A percentile compares a stretch with the other conserved stretches of the same genome.
Evolutionary conservation across 2,888 invertebrate genomes (phyloP).

Genomic region (Morpho helenor): DNA sequence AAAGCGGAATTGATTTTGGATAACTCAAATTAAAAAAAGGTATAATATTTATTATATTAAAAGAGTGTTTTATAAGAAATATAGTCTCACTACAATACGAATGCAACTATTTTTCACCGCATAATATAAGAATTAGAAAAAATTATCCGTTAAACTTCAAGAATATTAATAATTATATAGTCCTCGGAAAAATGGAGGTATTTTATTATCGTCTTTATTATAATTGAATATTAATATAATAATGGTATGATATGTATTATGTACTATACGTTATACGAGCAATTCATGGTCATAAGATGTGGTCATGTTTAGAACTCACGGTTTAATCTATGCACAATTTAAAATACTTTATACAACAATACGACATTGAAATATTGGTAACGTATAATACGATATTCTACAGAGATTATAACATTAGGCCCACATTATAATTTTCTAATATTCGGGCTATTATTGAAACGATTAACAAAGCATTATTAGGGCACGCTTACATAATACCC

Average conservation of each 20-base stretch:
- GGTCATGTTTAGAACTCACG: conserved; percentile 48
- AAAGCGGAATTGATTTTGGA: no score
- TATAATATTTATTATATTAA: no score
- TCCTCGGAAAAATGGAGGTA: conserved; percentile 2
- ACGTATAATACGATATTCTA: conserved; percentile 39
- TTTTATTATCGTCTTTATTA: conserved; percentile 8
- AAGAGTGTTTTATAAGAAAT: no score
- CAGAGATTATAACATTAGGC: conserved; percentile 52
- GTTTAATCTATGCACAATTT: conserved; percentile 34
- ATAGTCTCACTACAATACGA: no score
- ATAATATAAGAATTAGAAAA: conserved; percentile 2
- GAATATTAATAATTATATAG: conserved; percentile 4
- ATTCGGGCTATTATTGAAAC: conserved; percentile 7
- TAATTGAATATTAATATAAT: conserved; percentile 22
- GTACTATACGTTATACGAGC: conserved; percentile 68
- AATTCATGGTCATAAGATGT: conserved; percentile 58
- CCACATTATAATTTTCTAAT: conserved; percentile 23
- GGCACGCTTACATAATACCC: neutral
- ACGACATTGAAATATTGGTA: conserved; percentile 64
- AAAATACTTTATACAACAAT: conserved; percentile 44
- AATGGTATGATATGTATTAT: conserved; percentile 70
- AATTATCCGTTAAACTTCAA: conserved; percentile 1
- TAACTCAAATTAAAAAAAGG: no score
- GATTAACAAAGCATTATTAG: conserved; percentile 14
- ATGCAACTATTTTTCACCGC: no score